phyloP scores from a whole-genome alignment of 2,113 vertebrate genomes.

The Hyla sarda region DNA sequence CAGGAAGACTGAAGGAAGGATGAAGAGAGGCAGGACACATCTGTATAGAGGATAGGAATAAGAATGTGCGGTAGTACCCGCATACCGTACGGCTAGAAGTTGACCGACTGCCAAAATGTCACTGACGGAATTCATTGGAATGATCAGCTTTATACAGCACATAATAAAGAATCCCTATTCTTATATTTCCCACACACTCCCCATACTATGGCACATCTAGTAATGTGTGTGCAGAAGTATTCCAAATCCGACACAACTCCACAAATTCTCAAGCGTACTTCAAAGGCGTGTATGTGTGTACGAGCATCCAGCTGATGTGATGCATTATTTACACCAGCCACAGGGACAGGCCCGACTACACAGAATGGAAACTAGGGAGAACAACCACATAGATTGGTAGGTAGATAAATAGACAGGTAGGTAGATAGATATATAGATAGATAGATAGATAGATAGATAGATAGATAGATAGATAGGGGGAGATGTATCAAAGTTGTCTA shows the following conservation, averaged over 20 bases:
- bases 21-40: background rate
- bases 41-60: background rate
- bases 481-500: no score
- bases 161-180: background rate
- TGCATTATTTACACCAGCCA: slow-evolving; percentile 9
- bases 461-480: no score
- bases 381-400: background rate
- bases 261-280: slow-evolving; percentile 8
- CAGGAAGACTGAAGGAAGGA: background rate
- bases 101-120: no score
- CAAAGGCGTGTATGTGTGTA: background rate
- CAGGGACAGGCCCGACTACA: background rate
- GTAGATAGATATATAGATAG: no score
- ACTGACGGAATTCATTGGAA: no score
- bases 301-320: background rate
- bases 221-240: background rate
- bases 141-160: no score
- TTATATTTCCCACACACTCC: background rate
- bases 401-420: no score
- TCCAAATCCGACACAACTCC: background rate
- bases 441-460: no score
- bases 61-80: no score
- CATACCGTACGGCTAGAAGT: no score
- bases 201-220: background rate
- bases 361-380: background rate